Evolutionary conservation across 2,797 vertebrate genomes (phyloP), one percentile per base, ranked within the genome.

Genomic region (Pampus argenteus): DNA sequence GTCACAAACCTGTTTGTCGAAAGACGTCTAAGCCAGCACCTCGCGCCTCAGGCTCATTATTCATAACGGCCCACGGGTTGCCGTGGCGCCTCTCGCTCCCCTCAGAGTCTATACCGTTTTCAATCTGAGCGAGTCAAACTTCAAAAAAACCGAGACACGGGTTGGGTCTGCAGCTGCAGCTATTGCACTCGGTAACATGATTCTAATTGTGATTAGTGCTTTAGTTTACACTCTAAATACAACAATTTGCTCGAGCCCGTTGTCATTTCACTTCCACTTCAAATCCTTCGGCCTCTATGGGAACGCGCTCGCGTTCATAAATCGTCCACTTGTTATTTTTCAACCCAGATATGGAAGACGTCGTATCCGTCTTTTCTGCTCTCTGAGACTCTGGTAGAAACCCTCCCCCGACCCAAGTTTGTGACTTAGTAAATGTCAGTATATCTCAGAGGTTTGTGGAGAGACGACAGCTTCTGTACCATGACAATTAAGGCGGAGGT

Each of bases 261-360:
- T 83, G 85, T 90, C 83, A 76, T 78, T 81, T 84, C 75, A 58
- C 81, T 86, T 83, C 69, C 57, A 65, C 81, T 78, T 87, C 86
- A 83, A 83, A 78, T 79, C 84, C 77, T 84, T 84, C 62, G 3
- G 73, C 58, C 2, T 22, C 71, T 62, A 64, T 66, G 68, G 71
- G 66, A 85, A 83, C 77, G 75, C 71, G 66, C 83, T 88, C 61
- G 1, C 28, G 6, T 81, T 86, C 87, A 90, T 91, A 83, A 91
- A 91, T 90, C 88, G 90, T 88, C 89, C 81, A 87, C 86, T 86
- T 81, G 81, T 86, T 89, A 78, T 85, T 85, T 83, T 84, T 85
- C 83, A 86, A 81, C 84, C 83, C 83, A 90, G 85, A 87, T 88
- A 84, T 9, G 61, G 74, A 63, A 29, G 47, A 80, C 73, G 68